Base-by-base conservation (phyloP, 2,797 vertebrate genomes). In the Remorina albescens region DNA sequence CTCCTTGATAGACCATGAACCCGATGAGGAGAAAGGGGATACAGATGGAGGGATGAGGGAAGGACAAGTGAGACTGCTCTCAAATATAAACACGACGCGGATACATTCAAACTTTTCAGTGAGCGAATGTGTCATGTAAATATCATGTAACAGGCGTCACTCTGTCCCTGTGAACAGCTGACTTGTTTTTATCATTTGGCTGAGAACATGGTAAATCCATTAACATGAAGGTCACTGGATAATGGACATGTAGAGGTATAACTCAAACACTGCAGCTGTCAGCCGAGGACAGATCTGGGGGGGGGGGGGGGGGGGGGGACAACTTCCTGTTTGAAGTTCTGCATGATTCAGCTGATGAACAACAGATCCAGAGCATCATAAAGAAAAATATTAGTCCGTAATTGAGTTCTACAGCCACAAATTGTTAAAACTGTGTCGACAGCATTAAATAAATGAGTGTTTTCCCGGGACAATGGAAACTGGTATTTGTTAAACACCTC, bases 171-270 rank as follows among this genome's bases (percentile, higher is more conserved):
- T 54, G 32, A 67, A 49, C 51, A 50, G 62, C 39, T 28, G 55
- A 69, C 74, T 57, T 56, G 39, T 72, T 64, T 69, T 59, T 49
- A 28, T 59, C 16, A 41, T 70, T 66, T 49, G 41, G 65, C 62
- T 21, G 39, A 15, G 76, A 82, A 90, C 88, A 90, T 21, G 69
- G 44, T 50, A 86, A 88, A 80, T 86, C 86, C 85, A 89, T 91
- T 82, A 89, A 65, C 49, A 30, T 68, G 71, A 88, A 83, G 84
- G 85, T 90, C 86, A 86, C 41, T 19, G 59, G 34, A 56, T 56
- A 80, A 72, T 66, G 82, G 86, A 76, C 82, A 39, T 71, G 72
- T 53, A 63, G 63, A 37, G 34, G 50, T n/a, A 37, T 21, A 53
- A 30, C 51, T 63, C 37, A 13, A 34, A 80, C 36, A 42, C 46